Evolutionary conservation across 2,888 invertebrate species (phyloP).

Genomic region (Zele albiditarsus): DNA sequence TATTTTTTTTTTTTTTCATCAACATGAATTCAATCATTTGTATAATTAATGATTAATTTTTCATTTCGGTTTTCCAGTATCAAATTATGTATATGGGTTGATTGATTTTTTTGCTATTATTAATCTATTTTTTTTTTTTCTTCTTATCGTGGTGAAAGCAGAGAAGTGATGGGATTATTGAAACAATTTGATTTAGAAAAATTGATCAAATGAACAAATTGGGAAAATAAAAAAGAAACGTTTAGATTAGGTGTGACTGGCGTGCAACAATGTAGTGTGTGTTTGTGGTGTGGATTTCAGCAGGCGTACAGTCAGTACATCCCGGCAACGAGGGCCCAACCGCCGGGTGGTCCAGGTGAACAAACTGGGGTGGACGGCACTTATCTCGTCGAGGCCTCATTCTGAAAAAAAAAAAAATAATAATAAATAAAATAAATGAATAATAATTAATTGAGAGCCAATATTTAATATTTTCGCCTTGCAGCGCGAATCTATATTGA

Average conservation of each 20-base stretch:
- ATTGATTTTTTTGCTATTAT: neutral
- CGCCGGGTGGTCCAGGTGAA: conserved; percentile 76
- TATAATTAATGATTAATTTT: neutral
- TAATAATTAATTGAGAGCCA: conserved; percentile 49
- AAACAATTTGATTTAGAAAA: neutral
- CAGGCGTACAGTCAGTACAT: conserved; percentile 92
- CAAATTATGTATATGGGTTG: neutral
- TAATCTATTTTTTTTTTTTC: too few relatives aligned
- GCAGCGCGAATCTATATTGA: conserved; percentile 19
- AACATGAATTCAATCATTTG: neutral
- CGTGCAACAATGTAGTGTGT: conserved; percentile 72
- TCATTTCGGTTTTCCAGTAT: neutral
- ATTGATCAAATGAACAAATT: conserved; percentile 1
- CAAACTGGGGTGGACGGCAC: conserved; percentile 90
- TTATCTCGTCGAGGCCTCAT: conserved; percentile 89
- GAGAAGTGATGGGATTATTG: neutral
- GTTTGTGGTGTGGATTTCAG: conserved; percentile 75
- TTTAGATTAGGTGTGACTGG: conserved; percentile 64
- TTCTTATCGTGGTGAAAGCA: neutral
- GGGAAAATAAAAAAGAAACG: conserved; percentile 37
- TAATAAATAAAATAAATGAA: neutral
- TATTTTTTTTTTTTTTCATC: neutral
- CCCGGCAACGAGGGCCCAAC: conserved; percentile 87
- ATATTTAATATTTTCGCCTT: neutral
- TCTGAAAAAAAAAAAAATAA: conserved; percentile 74